Evolutionary conservation across 2,113 vertebrate species (phyloP), one percentile per base, ranked within the genome.

Genomic region (Nannobrachium achirus): DNA sequence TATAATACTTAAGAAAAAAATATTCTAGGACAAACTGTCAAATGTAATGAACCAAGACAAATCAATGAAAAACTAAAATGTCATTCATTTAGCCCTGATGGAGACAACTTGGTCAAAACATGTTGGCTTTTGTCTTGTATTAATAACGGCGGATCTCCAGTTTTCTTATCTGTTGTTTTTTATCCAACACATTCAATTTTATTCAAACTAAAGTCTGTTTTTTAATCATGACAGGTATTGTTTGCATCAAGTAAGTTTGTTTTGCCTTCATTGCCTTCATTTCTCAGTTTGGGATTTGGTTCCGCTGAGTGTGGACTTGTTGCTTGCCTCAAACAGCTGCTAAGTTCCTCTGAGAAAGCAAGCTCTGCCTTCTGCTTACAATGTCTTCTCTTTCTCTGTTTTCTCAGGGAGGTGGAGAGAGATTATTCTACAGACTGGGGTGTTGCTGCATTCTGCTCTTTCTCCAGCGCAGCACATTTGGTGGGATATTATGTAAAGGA

Each of bases 401-500:
- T 78, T 71, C 45, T 74, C 74, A 77, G 63, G 58, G 66, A 69
- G 63, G 67, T 53, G 59, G 63, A 71, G 81, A 71, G 81, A 78
- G 67, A 33, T 11, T 68, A 72, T 67, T 66, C 65, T 14, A n/a
- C 72, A 69, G 78, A 65, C 68, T 53, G 11, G 41, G 45, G 56
- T 39, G 7, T 15, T 18, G 11, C 51, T 1, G 68, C 75, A 39
- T 48, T 75, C 78, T 62, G 57, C 84, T 80, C 79, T 89, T 84
- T 88, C 85, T 82, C 85, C 83, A 90, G 83, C 76, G 64, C 88
- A 91, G 89, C 83, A 86, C 82, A 86, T 91, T 91, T 85, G 78
- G 84, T 87, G 89, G 86, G 89, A 90, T 91, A 80, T 86, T 90
- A 82, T 84, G 89, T 79, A 89, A 87, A 89, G 91, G 92, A 92